Evolutionary conservation across 2,113 vertebrate species (phyloP).

Genomic region (Dipodomys ordii): DNA sequence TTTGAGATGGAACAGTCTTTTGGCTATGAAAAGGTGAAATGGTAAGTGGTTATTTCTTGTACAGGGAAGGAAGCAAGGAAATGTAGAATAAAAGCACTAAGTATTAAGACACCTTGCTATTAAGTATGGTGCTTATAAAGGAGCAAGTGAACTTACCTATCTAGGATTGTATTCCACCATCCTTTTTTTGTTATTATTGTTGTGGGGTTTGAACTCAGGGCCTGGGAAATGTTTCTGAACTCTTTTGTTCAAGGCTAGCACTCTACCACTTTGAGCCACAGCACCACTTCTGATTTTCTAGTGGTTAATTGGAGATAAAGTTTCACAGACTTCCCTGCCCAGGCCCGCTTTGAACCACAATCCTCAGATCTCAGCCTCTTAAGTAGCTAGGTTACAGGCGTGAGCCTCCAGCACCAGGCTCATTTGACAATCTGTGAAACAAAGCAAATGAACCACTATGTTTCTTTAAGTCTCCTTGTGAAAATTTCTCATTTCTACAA

Average conservation of each 20-base stretch:
- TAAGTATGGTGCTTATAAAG: neutral
- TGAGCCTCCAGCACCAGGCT: no score
- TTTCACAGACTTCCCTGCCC: no score
- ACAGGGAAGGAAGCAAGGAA: neutral
- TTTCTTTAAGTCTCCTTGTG: neutral
- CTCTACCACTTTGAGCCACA: no score
- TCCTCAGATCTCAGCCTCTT: no score
- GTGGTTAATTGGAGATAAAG: no score
- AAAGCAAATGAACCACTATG: neutral
- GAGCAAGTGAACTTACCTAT: neutral
- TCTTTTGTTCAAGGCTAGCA: no score
- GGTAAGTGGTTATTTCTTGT: neutral
- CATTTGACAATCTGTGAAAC: neutral
- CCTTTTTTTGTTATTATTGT: no score
- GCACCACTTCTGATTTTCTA: no score
- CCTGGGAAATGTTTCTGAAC: no score
- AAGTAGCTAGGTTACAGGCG: no score
- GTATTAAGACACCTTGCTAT: neutral
- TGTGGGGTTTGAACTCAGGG: no score
- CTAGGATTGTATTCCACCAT: neutral
- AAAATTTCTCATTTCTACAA: neutral
- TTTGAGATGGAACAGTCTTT: neutral
- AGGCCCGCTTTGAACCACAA: no score
- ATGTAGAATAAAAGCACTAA: neutral
- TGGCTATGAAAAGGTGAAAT: neutral